Evolutionary conservation across 2,888 invertebrate genomes (phyloP).

Genomic region (Conchocele bisecta): DNA sequence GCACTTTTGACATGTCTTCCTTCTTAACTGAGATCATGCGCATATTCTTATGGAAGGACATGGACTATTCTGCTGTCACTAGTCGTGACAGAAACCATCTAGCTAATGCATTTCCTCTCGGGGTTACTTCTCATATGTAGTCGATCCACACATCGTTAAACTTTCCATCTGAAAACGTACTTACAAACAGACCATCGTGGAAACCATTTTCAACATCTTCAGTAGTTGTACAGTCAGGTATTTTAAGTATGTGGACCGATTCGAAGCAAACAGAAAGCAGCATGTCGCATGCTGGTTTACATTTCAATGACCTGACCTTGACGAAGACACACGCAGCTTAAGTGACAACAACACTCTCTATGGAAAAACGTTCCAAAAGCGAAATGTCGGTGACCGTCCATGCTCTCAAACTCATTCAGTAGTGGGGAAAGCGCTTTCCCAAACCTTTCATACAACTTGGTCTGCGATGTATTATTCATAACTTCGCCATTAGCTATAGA

Average conservation of each 20-base stretch:
- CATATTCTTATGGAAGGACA: constrained; percentile 1
- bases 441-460: no score
- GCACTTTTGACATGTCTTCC: background rate
- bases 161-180: constrained; percentile 12
- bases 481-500: no score
- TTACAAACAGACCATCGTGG: constrained; percentile 7
- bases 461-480: no score
- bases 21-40: background rate
- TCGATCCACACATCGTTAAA: constrained; percentile 15
- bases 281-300: constrained; percentile 16
- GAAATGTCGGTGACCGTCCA: constrained; percentile 22
- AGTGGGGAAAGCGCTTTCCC: no score
- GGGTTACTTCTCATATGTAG: constrained; percentile 19
- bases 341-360: background rate
- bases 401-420: no score
- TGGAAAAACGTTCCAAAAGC: constrained; percentile 11
- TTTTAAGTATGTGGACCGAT: constrained; percentile 21
- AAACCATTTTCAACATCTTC: constrained; percentile 18
- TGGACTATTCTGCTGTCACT: constrained; percentile 13
- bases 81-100: constrained; percentile 31
- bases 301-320: constrained; percentile 1
- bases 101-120: constrained; percentile 16
- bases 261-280: constrained; percentile 11
- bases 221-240: constrained; percentile 7
- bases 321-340: background rate